Evolutionary conservation across 2,888 invertebrate species (phyloP).

Genomic region (Neoaliturus tenellus): DNA sequence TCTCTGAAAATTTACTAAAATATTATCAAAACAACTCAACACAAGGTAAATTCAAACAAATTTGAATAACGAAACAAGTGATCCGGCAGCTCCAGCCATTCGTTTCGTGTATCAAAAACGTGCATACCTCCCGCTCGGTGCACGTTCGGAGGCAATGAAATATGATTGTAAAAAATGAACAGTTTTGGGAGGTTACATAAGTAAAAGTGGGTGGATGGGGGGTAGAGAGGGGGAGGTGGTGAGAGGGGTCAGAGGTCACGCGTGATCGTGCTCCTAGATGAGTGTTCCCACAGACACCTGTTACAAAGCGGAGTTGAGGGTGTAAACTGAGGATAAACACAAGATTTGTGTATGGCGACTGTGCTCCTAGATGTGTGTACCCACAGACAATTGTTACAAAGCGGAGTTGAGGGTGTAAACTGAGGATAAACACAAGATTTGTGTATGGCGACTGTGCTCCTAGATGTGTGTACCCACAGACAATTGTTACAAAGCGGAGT

Average conservation of each 20-base stretch:
- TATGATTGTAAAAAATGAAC: constrained; percentile 24
- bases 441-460: not conserved
- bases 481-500: not conserved
- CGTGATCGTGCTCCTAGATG: constrained; percentile 27
- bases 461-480: not conserved
- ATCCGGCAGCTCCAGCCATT: too few species aligned
- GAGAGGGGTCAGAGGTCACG: constrained; percentile 8
- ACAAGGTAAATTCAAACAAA: too few species aligned
- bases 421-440: too few species aligned
- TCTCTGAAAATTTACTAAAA: too few species aligned
- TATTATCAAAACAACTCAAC: too few species aligned
- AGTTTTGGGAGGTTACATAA: constrained; percentile 16
- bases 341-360: too few species aligned
- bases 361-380: not conserved
- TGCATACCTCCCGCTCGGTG: too few species aligned
- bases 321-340: too few species aligned
- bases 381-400: not conserved
- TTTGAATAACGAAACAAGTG: too few species aligned
- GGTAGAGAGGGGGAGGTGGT: not conserved
- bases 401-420: not conserved
- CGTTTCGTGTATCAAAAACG: too few species aligned
- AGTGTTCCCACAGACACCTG: constrained; percentile 17
- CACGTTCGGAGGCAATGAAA: not conserved
- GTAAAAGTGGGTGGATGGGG: constrained; percentile 8
- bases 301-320: not conserved